Conservation (phyloP, 1,140 invertebrate genomes). For the Branchinecta lynchi region DNA sequence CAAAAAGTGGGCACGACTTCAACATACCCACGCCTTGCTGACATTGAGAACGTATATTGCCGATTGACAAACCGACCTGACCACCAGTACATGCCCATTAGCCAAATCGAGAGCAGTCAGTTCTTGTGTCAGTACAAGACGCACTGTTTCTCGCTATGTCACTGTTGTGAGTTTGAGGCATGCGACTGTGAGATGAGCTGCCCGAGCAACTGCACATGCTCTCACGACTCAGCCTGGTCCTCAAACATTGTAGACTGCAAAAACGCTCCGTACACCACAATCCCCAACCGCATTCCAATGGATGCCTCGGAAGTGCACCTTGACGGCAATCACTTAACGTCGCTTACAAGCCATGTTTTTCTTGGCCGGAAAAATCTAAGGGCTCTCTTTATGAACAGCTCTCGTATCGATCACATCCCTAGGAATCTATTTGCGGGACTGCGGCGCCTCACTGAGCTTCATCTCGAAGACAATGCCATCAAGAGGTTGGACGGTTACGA, state of each 20-base stretch:
- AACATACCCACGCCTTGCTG: constrained; percentile 56
- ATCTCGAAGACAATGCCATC: constrained; percentile 69
- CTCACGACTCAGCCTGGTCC: constrained; percentile 79
- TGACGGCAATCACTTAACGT: constrained; percentile 67
- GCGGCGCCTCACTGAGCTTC: constrained; percentile 42
- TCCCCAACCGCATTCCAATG: constrained; percentile 77
- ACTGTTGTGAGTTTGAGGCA: constrained; percentile 84
- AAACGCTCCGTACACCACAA: constrained; percentile 48
- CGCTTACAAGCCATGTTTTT: constrained; percentile 58
- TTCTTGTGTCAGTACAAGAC: constrained; percentile 80
- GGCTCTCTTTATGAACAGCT: constrained; percentile 72
- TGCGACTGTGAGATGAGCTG: constrained; percentile 90
- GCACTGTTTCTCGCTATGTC: constrained; percentile 75
- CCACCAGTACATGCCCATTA: constrained; percentile 28
- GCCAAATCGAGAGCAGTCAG: constrained; percentile 65
- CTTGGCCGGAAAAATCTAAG: constrained; percentile 74
- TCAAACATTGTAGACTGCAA: constrained; percentile 83
- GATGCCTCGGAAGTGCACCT: constrained; percentile 75
- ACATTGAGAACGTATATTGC: constrained; percentile 50
- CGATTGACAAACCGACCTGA: constrained; percentile 31
- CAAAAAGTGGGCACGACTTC: constrained; percentile 24
- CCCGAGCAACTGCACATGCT: constrained; percentile 75
- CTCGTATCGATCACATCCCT: constrained; percentile 61
- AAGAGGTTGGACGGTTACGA: constrained; percentile 63
- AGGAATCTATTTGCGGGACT: constrained; percentile 81